phyloP scores from a whole-genome alignment of 1,140 invertebrate genomes.

The Tetragnatha versicolor region DNA sequence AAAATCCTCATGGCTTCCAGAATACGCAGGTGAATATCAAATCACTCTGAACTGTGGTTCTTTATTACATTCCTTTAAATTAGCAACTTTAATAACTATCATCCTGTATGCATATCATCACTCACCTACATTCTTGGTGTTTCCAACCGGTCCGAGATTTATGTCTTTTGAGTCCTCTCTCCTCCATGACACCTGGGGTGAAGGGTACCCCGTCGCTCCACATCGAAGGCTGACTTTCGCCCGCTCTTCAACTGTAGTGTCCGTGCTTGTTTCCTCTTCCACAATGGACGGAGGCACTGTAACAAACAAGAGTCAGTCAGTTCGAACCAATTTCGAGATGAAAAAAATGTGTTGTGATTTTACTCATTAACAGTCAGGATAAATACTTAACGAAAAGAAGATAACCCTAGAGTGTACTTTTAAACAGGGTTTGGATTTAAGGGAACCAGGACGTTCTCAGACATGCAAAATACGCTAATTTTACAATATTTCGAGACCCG shows the following conservation, averaged over 20 bases:
- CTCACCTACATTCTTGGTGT: constrained; percentile 46
- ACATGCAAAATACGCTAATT: too few relatives aligned
- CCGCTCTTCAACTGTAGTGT: constrained; percentile 82
- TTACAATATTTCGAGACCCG: too few relatives aligned
- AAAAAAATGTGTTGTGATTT: not conserved
- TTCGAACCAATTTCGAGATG: too few relatives aligned
- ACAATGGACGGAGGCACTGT: constrained; percentile 67
- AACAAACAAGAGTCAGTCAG: too few relatives aligned
- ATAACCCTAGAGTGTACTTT: not conserved
- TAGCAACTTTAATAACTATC: too few relatives aligned
- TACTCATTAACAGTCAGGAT: not conserved
- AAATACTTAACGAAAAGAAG: not conserved
- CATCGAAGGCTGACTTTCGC: constrained; percentile 74
- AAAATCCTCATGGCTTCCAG: too few relatives aligned
- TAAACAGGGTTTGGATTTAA: not conserved
- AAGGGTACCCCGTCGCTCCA: constrained; percentile 80
- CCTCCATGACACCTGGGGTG: constrained; percentile 84
- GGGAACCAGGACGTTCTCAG: too few relatives aligned
- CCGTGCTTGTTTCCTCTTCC: constrained; percentile 76
- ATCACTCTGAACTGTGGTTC: too few relatives aligned
- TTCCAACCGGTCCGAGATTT: constrained; percentile 45
- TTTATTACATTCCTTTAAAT: too few relatives aligned
- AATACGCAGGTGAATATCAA: too few relatives aligned
- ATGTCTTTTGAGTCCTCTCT: constrained; percentile 83
- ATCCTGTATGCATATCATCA: too few relatives aligned